Evolutionary conservation across 2,797 vertebrate genomes (phyloP), one percentile per base, ranked within the genome.

Genomic region (Clarias laeviceps): DNA sequence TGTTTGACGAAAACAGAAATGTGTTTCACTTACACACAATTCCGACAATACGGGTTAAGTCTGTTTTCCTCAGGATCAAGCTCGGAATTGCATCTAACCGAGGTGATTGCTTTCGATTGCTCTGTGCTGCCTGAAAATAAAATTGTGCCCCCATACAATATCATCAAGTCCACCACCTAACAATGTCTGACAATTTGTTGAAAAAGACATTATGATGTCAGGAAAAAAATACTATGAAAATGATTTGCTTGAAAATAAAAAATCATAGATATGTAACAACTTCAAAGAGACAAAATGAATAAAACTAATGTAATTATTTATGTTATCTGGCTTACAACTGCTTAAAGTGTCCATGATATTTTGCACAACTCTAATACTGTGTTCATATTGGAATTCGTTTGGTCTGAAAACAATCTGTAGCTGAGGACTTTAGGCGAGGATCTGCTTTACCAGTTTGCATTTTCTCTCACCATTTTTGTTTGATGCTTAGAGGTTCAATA

Each of bases 381-480:
- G 8, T 69, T 69, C 29, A 54, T 74, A 56, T 29, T 29, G 45
- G 40, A 50, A 73, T 18, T 18, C 45, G 54, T 56, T 56, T 8
- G 2, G 50, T 14, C 20, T 76, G 3, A 73, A 29, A 20, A 54
- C 45, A 54, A 9, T 56, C 56, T 50, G 12, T 37, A 29, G 9
- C 4, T 29, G 20, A 56, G 45, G 50, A 76, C 29, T 76, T 57
- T 57, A 27, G 50, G 6, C n/a, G 7, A 76, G 17, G 73, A 20
- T 56, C 73, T 57, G 73, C 17, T 76, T 29, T 56, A 54, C 29
- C 50, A 76, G 50, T 76, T 20, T 76, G 72, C n/a, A 74, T 27
- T 27, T 50, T 45, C 9, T 50, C 40, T n/a, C 37, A 69, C 32
- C 12, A 24, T 73, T 73, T 54, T 50, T 27, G 40, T 54, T 27